Evolutionary conservation across 2,113 vertebrate genomes (phyloP).

Genomic region (Channa argus): DNA sequence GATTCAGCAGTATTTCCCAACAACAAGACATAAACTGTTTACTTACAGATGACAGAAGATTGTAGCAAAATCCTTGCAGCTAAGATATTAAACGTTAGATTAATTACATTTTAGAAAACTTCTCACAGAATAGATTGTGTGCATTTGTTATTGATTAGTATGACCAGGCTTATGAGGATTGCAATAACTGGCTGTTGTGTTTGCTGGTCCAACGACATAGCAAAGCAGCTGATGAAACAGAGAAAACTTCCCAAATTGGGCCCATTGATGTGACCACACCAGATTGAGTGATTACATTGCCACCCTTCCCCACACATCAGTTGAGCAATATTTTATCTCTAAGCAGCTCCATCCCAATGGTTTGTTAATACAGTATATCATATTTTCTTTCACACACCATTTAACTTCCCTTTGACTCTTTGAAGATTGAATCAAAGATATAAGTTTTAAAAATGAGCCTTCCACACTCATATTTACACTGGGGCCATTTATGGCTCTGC

Average conservation of each 20-base stretch:
- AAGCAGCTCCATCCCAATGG: not conserved
- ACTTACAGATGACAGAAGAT: not conserved
- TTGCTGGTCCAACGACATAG: constrained; percentile 30
- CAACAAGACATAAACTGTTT: not conserved
- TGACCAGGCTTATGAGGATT: constrained; percentile 35
- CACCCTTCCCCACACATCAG: not conserved
- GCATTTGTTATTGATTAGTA: constrained; percentile 61
- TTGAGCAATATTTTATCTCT: not conserved
- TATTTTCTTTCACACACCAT: constrained; percentile 33
- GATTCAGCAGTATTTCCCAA: not conserved
- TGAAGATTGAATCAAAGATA: constrained; percentile 11
- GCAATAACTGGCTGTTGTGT: constrained; percentile 48
- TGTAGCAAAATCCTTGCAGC: not conserved
- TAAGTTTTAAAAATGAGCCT: constrained; percentile 24
- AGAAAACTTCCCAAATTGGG: constrained; percentile 19
- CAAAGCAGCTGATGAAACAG: constrained; percentile 26
- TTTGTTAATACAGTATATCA: not conserved
- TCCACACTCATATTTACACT: not conserved
- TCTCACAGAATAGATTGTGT: constrained; percentile 18
- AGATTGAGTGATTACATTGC: constrained; percentile 9
- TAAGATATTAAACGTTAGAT: no score
- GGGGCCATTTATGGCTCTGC: constrained; percentile 33
- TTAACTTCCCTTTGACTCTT: constrained; percentile 25
- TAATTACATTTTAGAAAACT: constrained; percentile 2
- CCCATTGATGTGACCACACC: not conserved